Conservation (phyloP, 2,888 invertebrate genomes). For the Aricia artaxerxes region DNA sequence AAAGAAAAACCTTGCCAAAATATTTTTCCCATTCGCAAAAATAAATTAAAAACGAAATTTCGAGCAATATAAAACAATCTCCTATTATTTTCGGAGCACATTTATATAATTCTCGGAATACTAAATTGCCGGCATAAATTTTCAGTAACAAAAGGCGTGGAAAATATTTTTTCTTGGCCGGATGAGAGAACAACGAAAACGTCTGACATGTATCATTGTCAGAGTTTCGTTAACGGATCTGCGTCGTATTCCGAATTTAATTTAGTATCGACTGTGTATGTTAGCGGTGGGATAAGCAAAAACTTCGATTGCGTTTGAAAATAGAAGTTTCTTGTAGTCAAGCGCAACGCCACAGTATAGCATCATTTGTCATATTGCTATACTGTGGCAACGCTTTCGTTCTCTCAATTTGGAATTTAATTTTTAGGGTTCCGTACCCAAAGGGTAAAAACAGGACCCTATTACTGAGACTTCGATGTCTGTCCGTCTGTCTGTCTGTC, state of each 20-base stretch:
- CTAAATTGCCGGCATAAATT: constrained; percentile 31
- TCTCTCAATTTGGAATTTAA: too few species aligned
- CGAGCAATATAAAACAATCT: not conserved
- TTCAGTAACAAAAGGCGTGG: constrained; percentile 31
- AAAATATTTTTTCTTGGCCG: constrained; percentile 33
- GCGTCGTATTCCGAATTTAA: not conserved
- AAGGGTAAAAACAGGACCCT: too few species aligned
- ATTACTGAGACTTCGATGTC: too few species aligned
- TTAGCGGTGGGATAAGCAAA: too few species aligned
- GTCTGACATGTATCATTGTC: constrained; percentile 43
- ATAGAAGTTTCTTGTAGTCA: too few species aligned
- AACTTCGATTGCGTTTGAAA: too few species aligned
- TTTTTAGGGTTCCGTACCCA: too few species aligned
- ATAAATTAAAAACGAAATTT: not conserved
- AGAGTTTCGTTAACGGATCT: constrained; percentile 31
- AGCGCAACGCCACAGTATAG: too few species aligned
- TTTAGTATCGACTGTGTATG: not conserved
- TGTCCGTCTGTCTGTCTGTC: too few species aligned
- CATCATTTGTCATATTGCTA: too few species aligned
- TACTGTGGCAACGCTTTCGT: too few species aligned
- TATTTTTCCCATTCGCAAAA: not conserved
- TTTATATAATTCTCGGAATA: constrained; percentile 2
- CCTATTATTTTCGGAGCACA: constrained; percentile 14
- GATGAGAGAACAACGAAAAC: constrained; percentile 32
- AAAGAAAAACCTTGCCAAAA: not conserved